A percentile compares a stretch with the other conserved stretches of the same genome.
phyloP scores from a whole-genome alignment of 2,797 vertebrate species.

The Pseudotriccus pelzelni region DNA sequence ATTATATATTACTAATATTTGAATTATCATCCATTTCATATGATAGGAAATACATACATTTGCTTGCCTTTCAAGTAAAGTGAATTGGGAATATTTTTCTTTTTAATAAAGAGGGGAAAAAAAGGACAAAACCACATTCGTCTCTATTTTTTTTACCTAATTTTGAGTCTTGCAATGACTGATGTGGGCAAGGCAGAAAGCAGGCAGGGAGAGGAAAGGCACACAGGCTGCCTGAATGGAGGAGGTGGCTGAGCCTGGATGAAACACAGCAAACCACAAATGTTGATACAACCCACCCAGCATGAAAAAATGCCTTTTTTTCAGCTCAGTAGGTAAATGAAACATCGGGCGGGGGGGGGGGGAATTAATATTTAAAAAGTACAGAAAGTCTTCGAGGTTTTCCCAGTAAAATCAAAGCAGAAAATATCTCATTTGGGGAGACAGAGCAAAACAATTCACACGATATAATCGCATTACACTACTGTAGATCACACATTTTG shows the following conservation, averaged over 20 bases:
- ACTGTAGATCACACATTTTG: background rate
- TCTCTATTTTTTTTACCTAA: background rate
- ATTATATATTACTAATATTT: background rate
- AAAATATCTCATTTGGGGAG: background rate
- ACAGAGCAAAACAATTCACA: background rate
- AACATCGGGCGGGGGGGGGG: accelerated
- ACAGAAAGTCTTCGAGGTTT: background rate
- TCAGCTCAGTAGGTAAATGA: background rate
- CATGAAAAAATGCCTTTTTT: background rate
- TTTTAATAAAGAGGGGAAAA: background rate
- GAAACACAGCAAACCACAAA: background rate
- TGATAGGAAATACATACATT: background rate
- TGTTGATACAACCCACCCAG: background rate
- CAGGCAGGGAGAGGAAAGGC: background rate
- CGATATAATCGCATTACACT: background rate
- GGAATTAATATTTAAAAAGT: background rate
- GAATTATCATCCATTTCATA: background rate
- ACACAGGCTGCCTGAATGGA: background rate
- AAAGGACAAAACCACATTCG: background rate
- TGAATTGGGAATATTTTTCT: background rate
- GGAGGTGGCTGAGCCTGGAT: background rate
- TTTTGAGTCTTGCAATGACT: background rate
- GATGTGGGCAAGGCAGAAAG: background rate
- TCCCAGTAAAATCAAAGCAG: background rate
- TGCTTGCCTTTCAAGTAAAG: background rate